Percentiles rank a stretch among this genome's conserved stretches.
Evolutionary conservation across 2,113 vertebrate species (phyloP).

Genomic region (Tretioscincus oriximinensis): DNA sequence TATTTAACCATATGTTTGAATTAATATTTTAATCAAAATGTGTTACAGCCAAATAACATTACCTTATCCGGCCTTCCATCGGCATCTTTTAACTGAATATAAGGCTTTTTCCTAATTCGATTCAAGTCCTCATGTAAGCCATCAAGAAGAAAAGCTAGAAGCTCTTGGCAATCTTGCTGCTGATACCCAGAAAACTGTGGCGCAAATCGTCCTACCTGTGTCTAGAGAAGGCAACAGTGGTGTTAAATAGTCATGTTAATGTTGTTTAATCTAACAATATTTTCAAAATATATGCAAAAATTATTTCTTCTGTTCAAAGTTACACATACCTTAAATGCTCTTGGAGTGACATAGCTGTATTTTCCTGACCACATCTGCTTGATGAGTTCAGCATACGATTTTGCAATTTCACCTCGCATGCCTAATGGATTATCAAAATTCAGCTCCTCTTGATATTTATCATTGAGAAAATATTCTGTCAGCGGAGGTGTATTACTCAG

Average conservation of each 20-base stretch:
- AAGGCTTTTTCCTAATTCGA: conserved; percentile 97
- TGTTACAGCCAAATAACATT: conserved; percentile 14
- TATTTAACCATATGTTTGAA: background rate
- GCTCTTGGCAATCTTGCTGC: conserved; percentile 97
- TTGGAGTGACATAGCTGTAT: conserved; percentile 93
- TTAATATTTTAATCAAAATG: conserved; percentile 3
- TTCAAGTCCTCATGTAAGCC: conserved; percentile 97
- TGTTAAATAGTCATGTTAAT: background rate
- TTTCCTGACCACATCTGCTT: conserved; percentile 98
- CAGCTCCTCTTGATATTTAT: conserved; percentile 93
- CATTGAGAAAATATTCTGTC: conserved; percentile 95
- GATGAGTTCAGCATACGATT: conserved; percentile 91
- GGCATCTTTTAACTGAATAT: conserved; percentile 95
- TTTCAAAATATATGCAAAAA: background rate
- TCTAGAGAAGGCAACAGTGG: conserved; percentile 70
- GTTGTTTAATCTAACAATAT: background rate
- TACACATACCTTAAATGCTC: conserved; percentile 92
- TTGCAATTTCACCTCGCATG: conserved; percentile 98
- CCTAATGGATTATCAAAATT: conserved; percentile 98
- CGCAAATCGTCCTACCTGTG: conserved; percentile 95
- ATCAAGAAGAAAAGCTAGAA: conserved; percentile 96
- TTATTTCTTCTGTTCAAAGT: background rate
- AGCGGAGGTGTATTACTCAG: conserved; percentile 96
- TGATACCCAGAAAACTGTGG: conserved; percentile 99
- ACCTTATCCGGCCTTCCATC: conserved; percentile 95